Evolutionary conservation across 2,888 invertebrate species (phyloP).

Genomic region (Macropis europaea): DNA sequence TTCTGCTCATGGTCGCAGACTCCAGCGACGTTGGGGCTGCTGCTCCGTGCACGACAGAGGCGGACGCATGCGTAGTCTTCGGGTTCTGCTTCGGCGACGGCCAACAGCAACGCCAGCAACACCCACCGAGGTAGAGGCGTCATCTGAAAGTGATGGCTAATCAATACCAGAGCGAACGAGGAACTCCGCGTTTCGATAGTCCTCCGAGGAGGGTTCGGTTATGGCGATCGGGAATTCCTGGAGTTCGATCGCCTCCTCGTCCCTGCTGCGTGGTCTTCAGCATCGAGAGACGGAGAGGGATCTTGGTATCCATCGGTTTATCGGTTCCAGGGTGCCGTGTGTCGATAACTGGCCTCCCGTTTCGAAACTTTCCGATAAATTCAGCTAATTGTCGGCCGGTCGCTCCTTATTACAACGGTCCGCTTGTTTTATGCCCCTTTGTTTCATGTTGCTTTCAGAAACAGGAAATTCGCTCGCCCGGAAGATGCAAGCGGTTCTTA

Average conservation of each 20-base stretch:
- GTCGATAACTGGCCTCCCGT: constrained; percentile 29
- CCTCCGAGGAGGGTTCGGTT: constrained; percentile 38
- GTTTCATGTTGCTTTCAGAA: background rate
- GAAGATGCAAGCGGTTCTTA: too few species aligned
- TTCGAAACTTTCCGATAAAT: constrained; percentile 32
- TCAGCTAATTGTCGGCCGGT: constrained; percentile 19
- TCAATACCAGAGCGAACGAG: constrained; percentile 72
- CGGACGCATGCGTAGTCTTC: constrained; percentile 54
- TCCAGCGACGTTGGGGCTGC: constrained; percentile 26
- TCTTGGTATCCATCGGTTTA: constrained; percentile 52
- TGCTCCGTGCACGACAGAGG: constrained; percentile 41
- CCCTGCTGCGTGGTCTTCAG: too few species aligned
- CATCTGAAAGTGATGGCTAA: constrained; percentile 79
- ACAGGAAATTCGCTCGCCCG: too few species aligned
- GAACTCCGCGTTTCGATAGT: constrained; percentile 53
- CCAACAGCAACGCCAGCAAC: constrained; percentile 65
- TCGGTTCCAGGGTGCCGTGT: constrained; percentile 35
- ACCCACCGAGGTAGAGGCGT: constrained; percentile 68
- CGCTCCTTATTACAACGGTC: background rate
- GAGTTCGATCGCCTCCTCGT: background rate
- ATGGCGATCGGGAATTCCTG: constrained; percentile 47
- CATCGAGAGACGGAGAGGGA: constrained; percentile 16
- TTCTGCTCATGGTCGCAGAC: constrained; percentile 29
- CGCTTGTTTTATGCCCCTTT: background rate
- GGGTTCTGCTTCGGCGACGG: constrained; percentile 52